Conservation (phyloP, 2,113 vertebrate genomes). For the Nestor notabilis region DNA sequence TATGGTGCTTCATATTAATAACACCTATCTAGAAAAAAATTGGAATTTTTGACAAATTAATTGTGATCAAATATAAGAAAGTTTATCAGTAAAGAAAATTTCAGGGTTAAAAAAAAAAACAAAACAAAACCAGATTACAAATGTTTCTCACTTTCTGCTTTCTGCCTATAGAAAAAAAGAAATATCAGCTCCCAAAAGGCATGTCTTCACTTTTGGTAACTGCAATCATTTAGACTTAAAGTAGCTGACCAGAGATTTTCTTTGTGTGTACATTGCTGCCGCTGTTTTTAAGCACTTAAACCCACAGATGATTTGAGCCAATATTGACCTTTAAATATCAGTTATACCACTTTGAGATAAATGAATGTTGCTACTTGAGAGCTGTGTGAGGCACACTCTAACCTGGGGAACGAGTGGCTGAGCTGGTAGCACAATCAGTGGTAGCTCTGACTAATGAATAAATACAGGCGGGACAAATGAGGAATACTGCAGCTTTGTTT, state of each 20-base stretch:
- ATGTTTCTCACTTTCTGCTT: not conserved
- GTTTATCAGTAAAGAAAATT: not conserved
- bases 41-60: not conserved
- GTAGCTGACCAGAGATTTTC: slow-evolving; percentile 24
- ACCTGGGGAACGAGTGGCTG: not conserved
- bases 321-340: slow-evolving; percentile 68
- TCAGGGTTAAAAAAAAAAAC: not conserved
- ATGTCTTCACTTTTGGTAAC: not conserved
- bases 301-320: slow-evolving; percentile 20
- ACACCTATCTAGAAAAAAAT: not conserved
- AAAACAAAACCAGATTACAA: not conserved
- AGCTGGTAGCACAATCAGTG: not conserved
- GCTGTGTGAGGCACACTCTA: not conserved
- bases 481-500: not conserved
- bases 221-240: not conserved
- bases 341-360: slow-evolving; percentile 39
- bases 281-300: slow-evolving; percentile 13
- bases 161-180: not conserved
- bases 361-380: slow-evolving; percentile 26
- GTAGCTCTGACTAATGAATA: not conserved
- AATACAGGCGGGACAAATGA: not conserved
- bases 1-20: not conserved
- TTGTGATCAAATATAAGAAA: not conserved
- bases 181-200: slow-evolving; percentile 43
- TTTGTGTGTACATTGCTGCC: not conserved